These are phyloP conservation scores for Cliona cf. orientalis DNA, from an alignment of 37 sponge, comb jelly and placozoan genomes.

Conservation along the genomic window DNA sequence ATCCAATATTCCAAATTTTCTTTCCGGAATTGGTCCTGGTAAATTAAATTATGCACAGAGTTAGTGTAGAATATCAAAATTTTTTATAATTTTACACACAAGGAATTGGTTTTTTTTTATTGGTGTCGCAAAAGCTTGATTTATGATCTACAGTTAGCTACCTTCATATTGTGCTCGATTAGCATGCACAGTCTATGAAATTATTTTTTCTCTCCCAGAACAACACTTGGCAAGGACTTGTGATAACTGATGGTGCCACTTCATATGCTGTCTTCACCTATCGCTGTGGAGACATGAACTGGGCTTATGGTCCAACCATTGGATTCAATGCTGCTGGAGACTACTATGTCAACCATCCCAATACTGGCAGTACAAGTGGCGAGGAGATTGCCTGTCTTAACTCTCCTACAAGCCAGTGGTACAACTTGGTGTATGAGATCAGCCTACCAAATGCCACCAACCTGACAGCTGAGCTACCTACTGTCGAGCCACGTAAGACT, in stretches of 20 bases:
- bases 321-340: conserved; percentile 61
- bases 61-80: too few species aligned
- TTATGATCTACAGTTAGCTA: too few species aligned
- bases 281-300: conserved; percentile 61
- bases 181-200: too few species aligned
- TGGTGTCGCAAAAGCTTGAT: too few species aligned
- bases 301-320: conserved; percentile 47
- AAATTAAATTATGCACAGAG: too few species aligned
- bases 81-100: too few species aligned
- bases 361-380: neutral
- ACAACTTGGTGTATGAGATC: conserved; percentile 63
- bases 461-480: too few species aligned
- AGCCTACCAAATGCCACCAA: neutral
- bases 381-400: conserved; percentile 33
- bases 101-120: too few species aligned
- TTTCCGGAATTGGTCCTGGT: conserved; percentile 3
- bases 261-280: conserved; percentile 78
- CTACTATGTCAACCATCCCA: conserved; percentile 39
- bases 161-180: too few species aligned
- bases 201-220: too few species aligned
- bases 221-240: conserved; percentile 70
- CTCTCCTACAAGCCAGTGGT: neutral
- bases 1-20: neutral
- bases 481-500: conserved; percentile 49
- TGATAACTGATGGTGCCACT: conserved; percentile 63